phyloP scores from a whole-genome alignment of 2,888 invertebrate species.

The Mythimna loreyi region DNA sequence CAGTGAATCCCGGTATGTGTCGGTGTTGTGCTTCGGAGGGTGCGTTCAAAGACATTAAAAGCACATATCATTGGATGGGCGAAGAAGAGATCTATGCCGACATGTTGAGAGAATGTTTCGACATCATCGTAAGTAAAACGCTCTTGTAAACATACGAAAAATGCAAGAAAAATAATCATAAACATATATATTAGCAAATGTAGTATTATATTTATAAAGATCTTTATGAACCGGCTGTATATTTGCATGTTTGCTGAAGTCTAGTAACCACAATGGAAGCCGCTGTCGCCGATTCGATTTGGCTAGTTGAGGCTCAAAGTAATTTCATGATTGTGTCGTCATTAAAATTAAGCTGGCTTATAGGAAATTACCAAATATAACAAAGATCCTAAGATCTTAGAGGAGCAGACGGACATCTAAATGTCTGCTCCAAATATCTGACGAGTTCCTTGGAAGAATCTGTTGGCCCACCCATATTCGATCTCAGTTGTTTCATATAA shows the following conservation, averaged over 20 bases:
- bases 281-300: slow-evolving; percentile 33
- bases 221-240: fast-evolving
- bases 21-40: slow-evolving; percentile 88
- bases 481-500: not conserved
- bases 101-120: slow-evolving; percentile 86
- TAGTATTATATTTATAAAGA: not conserved
- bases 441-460: not conserved
- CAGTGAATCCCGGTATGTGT: slow-evolving; percentile 80
- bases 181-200: not conserved
- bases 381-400: not conserved
- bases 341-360: slow-evolving; percentile 20
- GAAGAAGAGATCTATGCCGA: slow-evolving; percentile 85
- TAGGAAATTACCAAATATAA: not conserved
- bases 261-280: slow-evolving; percentile 30
- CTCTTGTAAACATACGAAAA: slow-evolving; percentile 2
- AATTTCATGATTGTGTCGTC: slow-evolving; percentile 1
- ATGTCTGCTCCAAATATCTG: not conserved
- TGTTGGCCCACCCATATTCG: not conserved
- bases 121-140: slow-evolving; percentile 79
- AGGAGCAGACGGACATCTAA: too few relatives aligned
- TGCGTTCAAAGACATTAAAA: slow-evolving; percentile 83
- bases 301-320: slow-evolving; percentile 14
- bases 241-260: slow-evolving; percentile 8
- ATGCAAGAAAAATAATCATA: not conserved
- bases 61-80: slow-evolving; percentile 86